Conservation (phyloP, 1,140 invertebrate genomes). For the Amphibalanus amphitrite region DNA sequence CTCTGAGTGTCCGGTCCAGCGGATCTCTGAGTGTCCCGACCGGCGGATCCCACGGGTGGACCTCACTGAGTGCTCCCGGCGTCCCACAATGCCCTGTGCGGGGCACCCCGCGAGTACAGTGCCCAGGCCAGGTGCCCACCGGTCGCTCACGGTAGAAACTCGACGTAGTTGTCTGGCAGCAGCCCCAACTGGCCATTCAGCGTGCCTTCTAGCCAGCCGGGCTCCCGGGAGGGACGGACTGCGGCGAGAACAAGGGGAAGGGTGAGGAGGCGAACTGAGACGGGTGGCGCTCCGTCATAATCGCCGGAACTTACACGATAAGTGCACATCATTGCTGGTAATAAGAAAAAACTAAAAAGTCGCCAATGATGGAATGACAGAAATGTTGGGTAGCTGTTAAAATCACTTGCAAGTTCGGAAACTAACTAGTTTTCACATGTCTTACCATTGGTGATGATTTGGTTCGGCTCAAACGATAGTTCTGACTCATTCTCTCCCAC, state of each 20-base stretch:
- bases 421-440: too few species aligned
- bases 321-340: not conserved
- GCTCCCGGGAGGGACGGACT: slow-evolving; percentile 79
- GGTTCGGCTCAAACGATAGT: slow-evolving; percentile 93
- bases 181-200: slow-evolving; percentile 84
- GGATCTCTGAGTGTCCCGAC: too few species aligned
- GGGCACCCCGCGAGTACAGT: too few species aligned
- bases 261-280: not conserved
- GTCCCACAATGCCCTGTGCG: too few species aligned
- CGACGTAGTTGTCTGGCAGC: slow-evolving; percentile 93
- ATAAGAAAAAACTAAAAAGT: not conserved
- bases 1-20: too few species aligned
- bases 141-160: slow-evolving; percentile 29
- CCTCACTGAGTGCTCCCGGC: too few species aligned
- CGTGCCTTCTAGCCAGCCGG: slow-evolving; percentile 90
- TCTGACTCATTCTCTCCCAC: slow-evolving; percentile 90
- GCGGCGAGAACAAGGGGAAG: slow-evolving; percentile 23
- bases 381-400: not conserved
- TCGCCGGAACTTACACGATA: not conserved
- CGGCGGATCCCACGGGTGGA: too few species aligned
- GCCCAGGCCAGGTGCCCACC: too few species aligned
- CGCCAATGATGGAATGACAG: not conserved
- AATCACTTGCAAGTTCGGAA: not conserved
- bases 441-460: slow-evolving; percentile 91
- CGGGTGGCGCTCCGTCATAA: not conserved